These are phyloP conservation scores for Coregonus ussuriensis DNA, from an alignment of 2,797 vertebrate genomes.

Conservation along the genomic window DNA sequence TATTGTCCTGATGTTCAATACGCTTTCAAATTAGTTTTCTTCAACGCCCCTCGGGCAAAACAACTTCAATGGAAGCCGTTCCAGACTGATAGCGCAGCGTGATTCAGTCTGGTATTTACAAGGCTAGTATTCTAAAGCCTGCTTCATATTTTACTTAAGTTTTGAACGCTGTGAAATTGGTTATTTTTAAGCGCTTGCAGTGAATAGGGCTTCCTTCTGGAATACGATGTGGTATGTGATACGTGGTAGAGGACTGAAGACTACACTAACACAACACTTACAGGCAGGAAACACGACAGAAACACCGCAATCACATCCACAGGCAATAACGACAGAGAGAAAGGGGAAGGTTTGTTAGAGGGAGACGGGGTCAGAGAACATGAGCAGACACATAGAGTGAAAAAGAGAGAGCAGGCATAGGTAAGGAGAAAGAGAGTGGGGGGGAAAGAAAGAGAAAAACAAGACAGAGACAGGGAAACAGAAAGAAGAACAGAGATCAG, in stretches of 20 bases:
- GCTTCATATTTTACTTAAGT: constrained; percentile 36
- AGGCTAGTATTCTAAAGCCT: constrained; percentile 19
- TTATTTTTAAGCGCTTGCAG: constrained; percentile 36
- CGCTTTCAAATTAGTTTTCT: too few species aligned
- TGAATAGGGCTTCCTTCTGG: constrained; percentile 14
- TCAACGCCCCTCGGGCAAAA: too few species aligned
- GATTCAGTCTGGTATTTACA: too few species aligned
- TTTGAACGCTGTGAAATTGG: constrained; percentile 21
- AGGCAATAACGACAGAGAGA: background rate
- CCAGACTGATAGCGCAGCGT: too few species aligned
- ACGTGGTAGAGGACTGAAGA: background rate
- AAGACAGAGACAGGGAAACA: background rate
- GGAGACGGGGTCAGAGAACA: background rate
- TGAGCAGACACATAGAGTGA: background rate
- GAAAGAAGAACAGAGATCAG: background rate
- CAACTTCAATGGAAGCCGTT: too few species aligned
- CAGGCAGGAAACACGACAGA: background rate
- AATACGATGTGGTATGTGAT: background rate
- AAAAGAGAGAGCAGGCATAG: background rate
- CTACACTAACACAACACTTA: background rate
- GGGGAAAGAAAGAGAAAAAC: background rate
- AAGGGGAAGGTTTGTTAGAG: background rate
- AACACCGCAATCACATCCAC: constrained; percentile 4
- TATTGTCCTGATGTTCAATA: too few species aligned
- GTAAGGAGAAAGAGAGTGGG: background rate